Evolutionary conservation across 2,888 invertebrate genomes (phyloP), one percentile per base, ranked within the genome.

Genomic region (Cephus pygmeus): DNA sequence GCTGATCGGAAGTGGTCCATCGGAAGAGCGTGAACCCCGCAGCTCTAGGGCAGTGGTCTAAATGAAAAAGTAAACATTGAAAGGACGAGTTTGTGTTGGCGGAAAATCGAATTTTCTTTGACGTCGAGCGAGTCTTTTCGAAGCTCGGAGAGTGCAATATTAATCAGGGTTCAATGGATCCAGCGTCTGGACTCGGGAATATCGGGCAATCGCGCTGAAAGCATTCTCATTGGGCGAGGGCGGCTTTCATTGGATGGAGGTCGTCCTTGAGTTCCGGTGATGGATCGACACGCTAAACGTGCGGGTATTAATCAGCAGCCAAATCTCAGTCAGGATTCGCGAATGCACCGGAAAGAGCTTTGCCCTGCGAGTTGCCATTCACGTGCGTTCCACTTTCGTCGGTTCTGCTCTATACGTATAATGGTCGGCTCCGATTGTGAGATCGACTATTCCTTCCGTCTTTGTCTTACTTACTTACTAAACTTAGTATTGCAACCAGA

Each of bases 391-490:
- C 40, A 4, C 40, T 40, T 40, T 9, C 23, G 2, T 56, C 23
- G 40, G 23, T 23, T 56, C 40, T 9, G 15, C 40, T 40, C 15
- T 40, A 11, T 34, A 34, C 11, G 9, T 34, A 0, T 40, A 15
- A 4, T 12, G 15, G 6, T 23, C 23, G 40, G 6, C 9, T 23
- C 6, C 2, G 35, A 35, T 35, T 35, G 35, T 3, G 15, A 23
- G 40, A 23, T 23, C 6, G 40, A 23, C 23, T 6, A 1, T 73
- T 34, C 76, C 80, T 81, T 81, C 77, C 81, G 77, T 69, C 80
- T 35, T 78, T 33, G 73, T n/a, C 75, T 80, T 82, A 82, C 12
- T 78, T 80, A 78, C 3, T 35, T 82, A 79, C 80, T 81, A 79
- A 73, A 11, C 74, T 34, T 15, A 23, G 35, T 12, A 56, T 69